Evolutionary conservation across 2,888 invertebrate genomes (phyloP).

Genomic region (Stratiomys singularior): DNA sequence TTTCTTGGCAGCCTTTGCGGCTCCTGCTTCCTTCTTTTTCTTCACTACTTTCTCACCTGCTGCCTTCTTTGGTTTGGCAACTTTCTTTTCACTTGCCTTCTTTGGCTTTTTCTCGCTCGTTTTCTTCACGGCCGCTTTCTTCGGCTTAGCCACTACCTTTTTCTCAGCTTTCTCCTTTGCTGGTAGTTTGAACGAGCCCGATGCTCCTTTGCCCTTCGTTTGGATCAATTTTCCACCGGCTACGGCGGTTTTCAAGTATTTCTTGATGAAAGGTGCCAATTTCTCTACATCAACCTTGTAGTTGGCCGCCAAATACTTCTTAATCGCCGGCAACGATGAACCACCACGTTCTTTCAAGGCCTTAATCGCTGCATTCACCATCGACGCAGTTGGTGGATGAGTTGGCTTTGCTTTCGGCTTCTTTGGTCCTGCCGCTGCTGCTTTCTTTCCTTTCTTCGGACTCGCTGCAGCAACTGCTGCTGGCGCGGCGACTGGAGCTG

Average conservation of each 20-base stretch:
- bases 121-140: slow-evolving; percentile 51
- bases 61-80: slow-evolving; percentile 29
- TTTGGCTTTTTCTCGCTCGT: slow-evolving; percentile 49
- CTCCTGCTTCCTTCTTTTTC: slow-evolving; percentile 48
- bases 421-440: background rate
- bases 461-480: background rate
- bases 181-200: slow-evolving; percentile 54
- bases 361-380: slow-evolving; percentile 70
- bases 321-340: slow-evolving; percentile 67
- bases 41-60: too few relatives aligned
- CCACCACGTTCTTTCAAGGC: slow-evolving; percentile 69
- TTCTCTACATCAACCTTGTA: slow-evolving; percentile 73
- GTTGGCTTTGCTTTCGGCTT: slow-evolving; percentile 33
- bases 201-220: slow-evolving; percentile 56
- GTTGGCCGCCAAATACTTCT: slow-evolving; percentile 71
- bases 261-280: slow-evolving; percentile 70
- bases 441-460: slow-evolving; percentile 17
- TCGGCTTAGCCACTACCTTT: slow-evolving; percentile 35
- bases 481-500: background rate
- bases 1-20: background rate
- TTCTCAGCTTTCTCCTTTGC: slow-evolving; percentile 54
- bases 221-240: slow-evolving; percentile 64
- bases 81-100: slow-evolving; percentile 50
- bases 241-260: slow-evolving; percentile 70
- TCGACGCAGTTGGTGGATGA: slow-evolving; percentile 68